A percentile compares a stretch with the other conserved stretches of the same genome.
These are phyloP conservation scores for Argentina silus DNA, from an alignment of 2,797 vertebrate genomes.

Conservation along the genomic window DNA sequence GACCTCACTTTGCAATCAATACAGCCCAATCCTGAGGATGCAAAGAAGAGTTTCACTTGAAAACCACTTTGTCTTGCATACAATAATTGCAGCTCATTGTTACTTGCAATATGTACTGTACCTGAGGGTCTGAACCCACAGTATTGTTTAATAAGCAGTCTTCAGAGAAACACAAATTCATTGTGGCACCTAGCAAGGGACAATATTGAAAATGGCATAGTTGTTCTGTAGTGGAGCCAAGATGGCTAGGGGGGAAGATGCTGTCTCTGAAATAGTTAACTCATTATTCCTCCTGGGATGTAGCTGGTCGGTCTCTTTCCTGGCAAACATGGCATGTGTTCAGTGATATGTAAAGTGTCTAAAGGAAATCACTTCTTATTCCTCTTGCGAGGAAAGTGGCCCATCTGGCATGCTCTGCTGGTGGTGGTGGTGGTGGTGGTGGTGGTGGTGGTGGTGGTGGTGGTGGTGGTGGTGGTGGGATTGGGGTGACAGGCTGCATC, in stretches of 20 bases:
- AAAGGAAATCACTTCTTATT: conserved; percentile 42
- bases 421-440: neutral
- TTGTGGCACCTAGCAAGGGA: neutral
- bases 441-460: conserved; percentile 7
- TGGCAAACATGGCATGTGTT: conserved; percentile 28
- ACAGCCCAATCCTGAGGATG: too few species aligned
- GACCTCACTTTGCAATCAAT: too few species aligned
- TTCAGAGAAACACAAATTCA: neutral
- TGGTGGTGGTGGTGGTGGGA: neutral
- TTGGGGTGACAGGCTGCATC: neutral
- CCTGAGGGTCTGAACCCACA: neutral
- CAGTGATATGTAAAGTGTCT: conserved; percentile 44
- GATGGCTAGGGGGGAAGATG: neutral
- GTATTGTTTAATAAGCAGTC: neutral
- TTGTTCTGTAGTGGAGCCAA: neutral
- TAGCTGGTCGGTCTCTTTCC: conserved; percentile 12
- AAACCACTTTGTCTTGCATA: too few species aligned
- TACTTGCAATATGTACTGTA: neutral
- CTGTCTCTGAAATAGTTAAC: conserved; percentile 10
- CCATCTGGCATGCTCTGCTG: conserved; percentile 3
- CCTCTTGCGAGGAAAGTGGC: conserved; percentile 8
- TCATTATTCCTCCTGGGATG: conserved; percentile 18
- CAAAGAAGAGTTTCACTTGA: too few species aligned
- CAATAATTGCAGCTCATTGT: neutral
- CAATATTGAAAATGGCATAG: neutral